Evolutionary conservation across 64 coral and sea anemone species (phyloP).

Genomic region (Exaiptasia diaphana): DNA sequence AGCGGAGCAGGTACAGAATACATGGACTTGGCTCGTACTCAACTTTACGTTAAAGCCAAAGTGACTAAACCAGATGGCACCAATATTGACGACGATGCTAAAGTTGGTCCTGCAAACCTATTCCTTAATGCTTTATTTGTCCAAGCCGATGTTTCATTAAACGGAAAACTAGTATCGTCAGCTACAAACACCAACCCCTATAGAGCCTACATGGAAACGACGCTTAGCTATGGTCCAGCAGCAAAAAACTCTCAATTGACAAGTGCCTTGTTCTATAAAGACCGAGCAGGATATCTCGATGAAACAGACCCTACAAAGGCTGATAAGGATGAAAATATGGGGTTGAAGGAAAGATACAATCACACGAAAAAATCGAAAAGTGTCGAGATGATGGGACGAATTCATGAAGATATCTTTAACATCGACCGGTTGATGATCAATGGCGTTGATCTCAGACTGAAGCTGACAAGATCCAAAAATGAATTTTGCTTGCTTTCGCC

Average conservation of each 20-base stretch:
- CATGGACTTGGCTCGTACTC: slow-evolving; percentile 3
- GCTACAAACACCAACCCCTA: background rate
- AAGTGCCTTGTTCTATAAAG: slow-evolving; percentile 7
- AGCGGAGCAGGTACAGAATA: background rate
- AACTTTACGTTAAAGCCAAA: slow-evolving; percentile 13
- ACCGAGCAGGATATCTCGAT: background rate
- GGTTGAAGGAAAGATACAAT: background rate
- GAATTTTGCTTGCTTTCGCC: background rate
- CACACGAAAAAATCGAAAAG: background rate
- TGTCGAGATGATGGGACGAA: slow-evolving; percentile 7
- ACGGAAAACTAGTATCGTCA: background rate
- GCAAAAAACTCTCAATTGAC: background rate
- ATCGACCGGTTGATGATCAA: background rate
- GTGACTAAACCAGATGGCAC: slow-evolving; percentile 8
- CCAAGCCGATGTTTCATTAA: background rate
- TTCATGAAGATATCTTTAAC: background rate
- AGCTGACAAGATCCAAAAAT: background rate
- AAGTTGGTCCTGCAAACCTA: slow-evolving; percentile 14
- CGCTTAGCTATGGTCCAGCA: background rate
- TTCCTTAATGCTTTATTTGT: background rate
- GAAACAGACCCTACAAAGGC: background rate
- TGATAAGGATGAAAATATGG: background rate
- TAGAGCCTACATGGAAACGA: background rate
- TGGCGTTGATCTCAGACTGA: background rate
- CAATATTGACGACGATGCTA: background rate